Evolutionary conservation across 1,140 invertebrate species (phyloP).

Genomic region (Bemisia tabaci): DNA sequence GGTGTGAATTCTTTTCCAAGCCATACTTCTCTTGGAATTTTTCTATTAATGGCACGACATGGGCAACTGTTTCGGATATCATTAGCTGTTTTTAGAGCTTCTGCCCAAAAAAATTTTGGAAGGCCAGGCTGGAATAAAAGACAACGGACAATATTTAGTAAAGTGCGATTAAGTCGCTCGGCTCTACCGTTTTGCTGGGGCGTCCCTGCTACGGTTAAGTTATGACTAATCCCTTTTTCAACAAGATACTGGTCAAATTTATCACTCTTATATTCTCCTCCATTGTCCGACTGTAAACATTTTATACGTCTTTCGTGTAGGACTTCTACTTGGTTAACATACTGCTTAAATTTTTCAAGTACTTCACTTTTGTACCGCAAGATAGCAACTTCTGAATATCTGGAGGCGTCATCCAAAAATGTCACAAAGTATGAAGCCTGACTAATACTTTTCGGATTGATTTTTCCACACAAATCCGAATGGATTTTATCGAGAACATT

Average conservation of each 20-base stretch:
- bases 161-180: constrained; percentile 30
- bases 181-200: constrained; percentile 34
- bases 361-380: background rate
- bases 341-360: background rate
- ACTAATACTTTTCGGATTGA: background rate
- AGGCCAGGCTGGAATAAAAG: constrained; percentile 14
- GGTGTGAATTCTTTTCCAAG: background rate
- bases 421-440: background rate
- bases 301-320: background rate
- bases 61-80: background rate
- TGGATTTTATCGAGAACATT: background rate
- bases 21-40: background rate
- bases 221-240: background rate
- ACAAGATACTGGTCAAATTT: background rate
- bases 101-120: background rate
- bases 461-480: background rate
- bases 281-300: background rate
- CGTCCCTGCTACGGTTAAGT: background rate
- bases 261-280: background rate
- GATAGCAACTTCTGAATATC: background rate
- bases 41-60: background rate
- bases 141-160: constrained; percentile 28
- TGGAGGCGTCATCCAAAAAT: background rate
- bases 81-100: background rate
- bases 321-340: background rate